phyloP scores from a whole-genome alignment of 2,797 vertebrate genomes.

The Brachymystax lenok region DNA sequence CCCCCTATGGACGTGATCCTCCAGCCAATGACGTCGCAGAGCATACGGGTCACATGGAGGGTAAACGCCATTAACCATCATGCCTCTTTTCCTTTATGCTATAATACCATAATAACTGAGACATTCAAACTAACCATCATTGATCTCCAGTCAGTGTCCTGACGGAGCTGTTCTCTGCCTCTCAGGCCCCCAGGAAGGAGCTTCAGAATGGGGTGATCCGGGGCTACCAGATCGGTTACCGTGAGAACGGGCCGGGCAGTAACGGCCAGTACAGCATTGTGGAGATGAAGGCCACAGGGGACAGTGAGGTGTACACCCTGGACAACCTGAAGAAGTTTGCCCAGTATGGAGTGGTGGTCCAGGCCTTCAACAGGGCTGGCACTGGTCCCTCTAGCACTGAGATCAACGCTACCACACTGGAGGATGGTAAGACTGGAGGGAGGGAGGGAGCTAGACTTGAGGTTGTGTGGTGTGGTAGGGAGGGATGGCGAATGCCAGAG shows the following conservation, averaged over 20 bases:
- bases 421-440: conserved; percentile 82
- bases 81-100: background rate
- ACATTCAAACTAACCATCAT: background rate
- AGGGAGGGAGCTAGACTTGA: background rate
- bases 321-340: conserved; percentile 98
- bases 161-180: background rate
- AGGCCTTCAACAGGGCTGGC: conserved; percentile 95
- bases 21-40: conserved; percentile 94
- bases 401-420: conserved; percentile 96
- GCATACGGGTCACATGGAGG: conserved; percentile 98
- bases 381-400: conserved; percentile 96
- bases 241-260: conserved; percentile 96
- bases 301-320: conserved; percentile 95
- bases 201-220: conserved; percentile 96
- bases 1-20: conserved; percentile 95
- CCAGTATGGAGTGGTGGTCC: conserved; percentile 96
- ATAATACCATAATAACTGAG: background rate
- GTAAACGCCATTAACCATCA: conserved; percentile 61
- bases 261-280: conserved; percentile 98
- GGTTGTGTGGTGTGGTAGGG: background rate
- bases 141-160: background rate
- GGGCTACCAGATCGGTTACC: conserved; percentile 97
- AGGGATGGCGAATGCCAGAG: background rate
- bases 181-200: conserved; percentile 93
- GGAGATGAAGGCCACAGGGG: conserved; percentile 97